A percentile compares a stretch with the other conserved stretches of the same genome.
These are phyloP conservation scores for Silurus asotus DNA, from an alignment of 2,113 vertebrate genomes.

Conservation along the genomic window DNA sequence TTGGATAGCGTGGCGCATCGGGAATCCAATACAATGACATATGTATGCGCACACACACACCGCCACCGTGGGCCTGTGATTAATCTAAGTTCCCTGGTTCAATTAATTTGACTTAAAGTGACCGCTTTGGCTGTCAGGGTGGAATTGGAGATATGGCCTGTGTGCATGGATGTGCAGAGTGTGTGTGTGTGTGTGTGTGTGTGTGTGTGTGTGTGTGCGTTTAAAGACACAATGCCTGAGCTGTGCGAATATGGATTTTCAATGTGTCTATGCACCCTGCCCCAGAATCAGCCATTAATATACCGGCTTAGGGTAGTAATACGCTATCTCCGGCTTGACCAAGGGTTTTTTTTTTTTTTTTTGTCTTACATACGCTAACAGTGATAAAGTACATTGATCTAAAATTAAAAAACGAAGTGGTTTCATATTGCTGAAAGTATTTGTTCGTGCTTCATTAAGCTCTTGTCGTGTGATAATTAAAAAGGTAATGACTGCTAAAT, in stretches of 20 bases:
- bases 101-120: conserved; percentile 57
- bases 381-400: not conserved
- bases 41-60: conserved; percentile 36
- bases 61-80: conserved; percentile 40
- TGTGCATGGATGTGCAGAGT: conserved; percentile 37
- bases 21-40: conserved; percentile 42
- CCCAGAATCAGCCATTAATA: conserved; percentile 59
- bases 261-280: conserved; percentile 62
- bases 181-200: conserved; percentile 31
- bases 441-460: not conserved
- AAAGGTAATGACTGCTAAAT: conserved; percentile 4
- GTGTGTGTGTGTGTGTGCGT: conserved; percentile 42
- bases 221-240: conserved; percentile 50
- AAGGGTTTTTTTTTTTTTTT: not conserved
- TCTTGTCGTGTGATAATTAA: not conserved
- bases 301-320: conserved; percentile 55
- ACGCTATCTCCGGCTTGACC: conserved; percentile 21
- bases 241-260: conserved; percentile 67
- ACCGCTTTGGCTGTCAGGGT: conserved; percentile 44
- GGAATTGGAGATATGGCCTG: conserved; percentile 55
- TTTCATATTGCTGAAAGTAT: conserved; percentile 19
- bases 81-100: conserved; percentile 49
- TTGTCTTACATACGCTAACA: not conserved
- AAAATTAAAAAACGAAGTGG: conserved; percentile 3
- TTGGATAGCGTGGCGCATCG: conserved; percentile 7